Base-by-base conservation (phyloP, 2,797 vertebrate species). In the Sebastiscus tertius region DNA sequence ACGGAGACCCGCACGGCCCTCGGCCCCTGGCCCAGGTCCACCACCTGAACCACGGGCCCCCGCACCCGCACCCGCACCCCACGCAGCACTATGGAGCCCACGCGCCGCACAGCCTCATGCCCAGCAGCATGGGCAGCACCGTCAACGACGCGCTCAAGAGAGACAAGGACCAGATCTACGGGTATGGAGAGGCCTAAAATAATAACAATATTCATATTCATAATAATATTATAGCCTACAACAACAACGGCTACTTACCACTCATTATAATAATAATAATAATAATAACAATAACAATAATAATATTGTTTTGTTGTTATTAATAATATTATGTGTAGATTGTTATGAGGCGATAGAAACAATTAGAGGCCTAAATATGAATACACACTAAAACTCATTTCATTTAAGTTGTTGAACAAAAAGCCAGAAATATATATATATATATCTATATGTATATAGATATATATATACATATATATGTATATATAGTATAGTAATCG, bases 131-230 rank as follows among this genome's bases (percentile, higher is more conserved):
- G 96, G 97, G 97, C 84, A 96, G 96, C 82, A 96, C 96, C 91
- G 96, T 97, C 89, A 98, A 97, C 93, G 98, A 99, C 84, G 97
- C 96, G 67, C 94, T 99, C 84, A 99, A 98, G 92, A 93, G 97
- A 90, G 98, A 99, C 96, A 99, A 98, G 95, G 98, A 99, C 93
- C 97, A 97, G 64, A 99, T 99, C 90, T 99, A 99, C 87, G 98
- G 98, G 98, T 99, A 96, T 22, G 77, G 39, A 71, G 12, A 22
- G 31, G 31, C 33, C 20, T 62, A 62, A 5, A 36, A 49, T 11
- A 56, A 29, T 12, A 67, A 55, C 12, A 31, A n/a, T n/a, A 22
- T 13, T 39, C 4, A 39, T 39, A 12, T 13, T 39, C 16, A 46
- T 46, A 46, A 18, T 46, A 46, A 46, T 18, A 46, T 16, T 18